Evolutionary conservation across 1,140 invertebrate genomes (phyloP).

Genomic region (Drosophila trapezifrons): DNA sequence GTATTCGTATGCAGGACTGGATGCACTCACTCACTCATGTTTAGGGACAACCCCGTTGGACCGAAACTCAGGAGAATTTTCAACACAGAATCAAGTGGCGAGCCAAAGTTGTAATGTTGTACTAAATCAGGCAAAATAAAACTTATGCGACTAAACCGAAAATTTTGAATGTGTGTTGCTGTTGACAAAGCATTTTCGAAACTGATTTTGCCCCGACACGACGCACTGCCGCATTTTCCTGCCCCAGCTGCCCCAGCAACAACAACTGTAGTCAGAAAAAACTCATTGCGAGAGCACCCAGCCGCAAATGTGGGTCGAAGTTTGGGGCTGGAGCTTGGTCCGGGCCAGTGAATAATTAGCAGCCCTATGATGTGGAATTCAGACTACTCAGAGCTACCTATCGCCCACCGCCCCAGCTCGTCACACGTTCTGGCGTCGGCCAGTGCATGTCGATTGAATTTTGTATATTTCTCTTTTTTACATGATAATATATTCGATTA

Average conservation of each 20-base stretch:
- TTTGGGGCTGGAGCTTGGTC: constrained; percentile 13
- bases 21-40: constrained; percentile 52
- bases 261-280: constrained; percentile 55
- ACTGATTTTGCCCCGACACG: constrained; percentile 66
- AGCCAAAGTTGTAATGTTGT: constrained; percentile 57
- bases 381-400: constrained; percentile 1
- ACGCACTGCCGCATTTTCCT: constrained; percentile 44
- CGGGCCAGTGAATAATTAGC: constrained; percentile 70
- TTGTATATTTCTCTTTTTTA: constrained; percentile 34
- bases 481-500: constrained; percentile 74
- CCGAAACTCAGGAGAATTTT: constrained; percentile 26
- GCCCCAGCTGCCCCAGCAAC: constrained; percentile 30
- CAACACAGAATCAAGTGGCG: constrained; percentile 49
- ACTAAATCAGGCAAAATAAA: constrained; percentile 72
- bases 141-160: constrained; percentile 82
- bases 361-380: constrained; percentile 60
- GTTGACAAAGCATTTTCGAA: constrained; percentile 83
- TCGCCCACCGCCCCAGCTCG: neutral
- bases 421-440: constrained; percentile 4
- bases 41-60: constrained; percentile 11
- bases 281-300: constrained; percentile 60
- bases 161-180: constrained; percentile 81
- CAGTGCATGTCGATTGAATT: constrained; percentile 60
- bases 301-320: constrained; percentile 51
- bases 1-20: constrained; percentile 10